Conservation (phyloP, 2,797 vertebrate genomes). For the Zalophus californianus region DNA sequence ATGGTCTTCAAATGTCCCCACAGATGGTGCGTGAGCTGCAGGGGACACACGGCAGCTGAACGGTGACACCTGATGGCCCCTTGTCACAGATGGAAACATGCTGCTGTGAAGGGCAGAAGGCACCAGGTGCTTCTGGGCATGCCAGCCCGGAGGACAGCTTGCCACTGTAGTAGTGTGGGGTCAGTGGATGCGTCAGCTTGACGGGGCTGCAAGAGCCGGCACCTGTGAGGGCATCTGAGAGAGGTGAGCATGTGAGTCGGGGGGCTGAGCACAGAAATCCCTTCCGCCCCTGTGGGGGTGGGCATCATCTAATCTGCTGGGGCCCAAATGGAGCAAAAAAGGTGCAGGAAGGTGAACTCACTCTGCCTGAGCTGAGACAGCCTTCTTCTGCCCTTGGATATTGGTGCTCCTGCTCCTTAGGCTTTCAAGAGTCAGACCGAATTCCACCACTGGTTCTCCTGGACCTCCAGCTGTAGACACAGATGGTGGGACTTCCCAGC, state of each 20-base stretch:
- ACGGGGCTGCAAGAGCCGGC: background rate
- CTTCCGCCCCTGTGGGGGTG: background rate
- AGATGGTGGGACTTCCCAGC: background rate
- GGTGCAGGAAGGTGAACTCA: background rate
- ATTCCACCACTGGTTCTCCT: background rate
- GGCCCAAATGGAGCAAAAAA: background rate
- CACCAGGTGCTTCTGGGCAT: background rate
- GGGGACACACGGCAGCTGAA: background rate
- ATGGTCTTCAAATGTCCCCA: background rate
- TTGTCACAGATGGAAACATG: accelerated
- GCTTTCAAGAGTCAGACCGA: background rate
- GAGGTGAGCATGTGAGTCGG: background rate
- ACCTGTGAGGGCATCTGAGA: background rate
- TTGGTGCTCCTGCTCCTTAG: accelerated
- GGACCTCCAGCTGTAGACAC: background rate
- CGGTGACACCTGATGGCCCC: background rate
- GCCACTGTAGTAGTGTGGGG: accelerated
- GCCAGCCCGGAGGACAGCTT: background rate
- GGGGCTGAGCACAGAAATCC: background rate
- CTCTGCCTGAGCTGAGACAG: background rate
- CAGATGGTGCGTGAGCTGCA: background rate
- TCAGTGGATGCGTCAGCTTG: background rate
- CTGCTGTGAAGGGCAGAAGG: background rate
- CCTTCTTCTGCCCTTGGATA: background rate
- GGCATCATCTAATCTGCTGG: background rate